Conservation (phyloP, 2,888 invertebrate species). For the Caenorhabditis japonica region DNA sequence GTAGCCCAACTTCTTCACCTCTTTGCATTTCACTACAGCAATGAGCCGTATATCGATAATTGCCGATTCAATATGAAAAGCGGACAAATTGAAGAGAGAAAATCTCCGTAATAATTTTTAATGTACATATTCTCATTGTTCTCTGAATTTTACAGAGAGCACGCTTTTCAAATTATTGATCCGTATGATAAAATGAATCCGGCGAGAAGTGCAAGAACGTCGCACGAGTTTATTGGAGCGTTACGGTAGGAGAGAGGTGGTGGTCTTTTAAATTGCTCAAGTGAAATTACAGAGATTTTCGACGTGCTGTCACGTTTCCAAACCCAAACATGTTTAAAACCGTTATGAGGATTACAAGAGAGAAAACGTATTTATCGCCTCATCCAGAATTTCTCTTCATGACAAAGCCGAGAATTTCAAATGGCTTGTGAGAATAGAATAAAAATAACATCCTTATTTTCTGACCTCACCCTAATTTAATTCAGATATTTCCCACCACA, state of each 20-base stretch:
- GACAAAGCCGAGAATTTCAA: background rate
- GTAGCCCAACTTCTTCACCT: slow-evolving; percentile 15
- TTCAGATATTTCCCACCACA: no score
- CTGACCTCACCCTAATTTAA: no score
- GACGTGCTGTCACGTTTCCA: background rate
- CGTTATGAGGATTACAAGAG: background rate
- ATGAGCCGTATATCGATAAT: background rate
- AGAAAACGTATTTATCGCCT: background rate
- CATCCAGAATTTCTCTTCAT: background rate
- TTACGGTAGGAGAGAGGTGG: background rate
- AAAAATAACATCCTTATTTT: no score
- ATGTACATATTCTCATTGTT: background rate
- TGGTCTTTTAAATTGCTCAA: background rate
- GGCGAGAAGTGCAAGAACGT: slow-evolving; percentile 17
- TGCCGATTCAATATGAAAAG: slow-evolving; percentile 20
- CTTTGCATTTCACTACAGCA: slow-evolving; percentile 16
- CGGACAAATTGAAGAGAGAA: slow-evolving; percentile 6
- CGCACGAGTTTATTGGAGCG: background rate
- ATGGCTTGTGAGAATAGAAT: background rate
- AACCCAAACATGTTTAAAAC: background rate
- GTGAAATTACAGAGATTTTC: background rate
- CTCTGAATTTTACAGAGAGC: background rate
- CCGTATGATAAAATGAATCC: slow-evolving; percentile 20
- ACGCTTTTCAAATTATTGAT: slow-evolving; percentile 3
- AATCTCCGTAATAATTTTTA: no score